These are phyloP conservation scores for Zonotrichia leucophrys DNA, from an alignment of 2,113 vertebrate species.

Conservation along the genomic window DNA sequence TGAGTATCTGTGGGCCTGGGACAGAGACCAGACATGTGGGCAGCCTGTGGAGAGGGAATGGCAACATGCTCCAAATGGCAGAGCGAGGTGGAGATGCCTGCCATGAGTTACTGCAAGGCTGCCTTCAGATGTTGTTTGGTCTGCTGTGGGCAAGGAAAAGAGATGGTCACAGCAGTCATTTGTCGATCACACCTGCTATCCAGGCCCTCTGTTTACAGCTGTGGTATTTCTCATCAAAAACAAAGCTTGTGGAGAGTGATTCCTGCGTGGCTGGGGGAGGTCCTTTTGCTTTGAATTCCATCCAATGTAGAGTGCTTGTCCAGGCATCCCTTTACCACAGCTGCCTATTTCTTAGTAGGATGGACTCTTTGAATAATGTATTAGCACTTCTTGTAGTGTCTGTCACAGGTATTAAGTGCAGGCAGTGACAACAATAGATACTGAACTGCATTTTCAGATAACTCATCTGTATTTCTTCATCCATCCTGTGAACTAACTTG, in stretches of 20 bases:
- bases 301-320: background rate
- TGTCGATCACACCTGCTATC: background rate
- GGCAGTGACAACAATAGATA: background rate
- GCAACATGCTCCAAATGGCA: background rate
- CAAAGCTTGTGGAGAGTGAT: background rate
- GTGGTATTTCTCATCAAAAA: background rate
- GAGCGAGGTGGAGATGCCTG: background rate
- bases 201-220: background rate
- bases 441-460: background rate
- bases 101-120: background rate
- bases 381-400: background rate
- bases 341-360: background rate
- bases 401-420: background rate
- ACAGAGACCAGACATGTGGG: background rate
- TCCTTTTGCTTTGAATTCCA: background rate
- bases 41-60: background rate
- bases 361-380: background rate
- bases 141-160: background rate
- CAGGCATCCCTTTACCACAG: background rate
- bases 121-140: background rate
- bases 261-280: background rate
- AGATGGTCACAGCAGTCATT: background rate
- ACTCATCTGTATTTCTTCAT: background rate
- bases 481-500: background rate
- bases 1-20: background rate